Base-by-base conservation (phyloP, 1,140 invertebrate genomes). In the Drosophila baimaii region DNA sequence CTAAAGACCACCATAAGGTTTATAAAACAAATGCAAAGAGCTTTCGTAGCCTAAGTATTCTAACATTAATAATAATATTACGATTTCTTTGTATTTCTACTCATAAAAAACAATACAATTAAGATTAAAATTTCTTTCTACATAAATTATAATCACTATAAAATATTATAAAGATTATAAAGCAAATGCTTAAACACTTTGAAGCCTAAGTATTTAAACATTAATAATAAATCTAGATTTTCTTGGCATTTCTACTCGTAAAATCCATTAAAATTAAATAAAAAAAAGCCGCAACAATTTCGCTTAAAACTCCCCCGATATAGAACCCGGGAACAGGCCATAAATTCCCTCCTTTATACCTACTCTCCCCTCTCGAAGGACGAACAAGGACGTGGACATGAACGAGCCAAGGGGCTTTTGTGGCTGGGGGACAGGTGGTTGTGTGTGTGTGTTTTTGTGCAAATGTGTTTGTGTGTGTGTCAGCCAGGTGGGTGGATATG, bases 401-500 rank as follows among this genome's bases (percentile, higher is more conserved):
- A 49, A 47, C 58, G 29, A 25, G 51, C 33, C 15, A 17, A 15
- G 23, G n/a, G 64, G 21, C 25, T 23, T n/a, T n/a, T n/a, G 33
- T 27, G 31, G 29, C 31, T 70, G 21, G 49, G 12, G 49, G 61
- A n/a, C 25, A 57, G 66, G 51, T 23, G 49, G 52, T 51, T 35
- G 47, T 63, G 59, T 47, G 33, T 57, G 25, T 56, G 62, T 55
- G 19, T 44, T 10, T 46, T 43, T 33, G 23, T 46, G 63, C 9
- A 43, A 19, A 43, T 19, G 17, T 56, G 56, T 68, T n/a, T n/a
- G 66, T 70, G 68, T 62, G 33, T 31, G 33, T 69, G 68, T 55
- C 41, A 35, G 64, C 47, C 66, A 70, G 49, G 49, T 70, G 33
- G 49, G 49, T 70, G 33, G 63, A 41, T 70, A 43, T 69, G 39